These are phyloP conservation scores for Drosophila pruinosa DNA, from an alignment of 1,140 invertebrate species.

Conservation along the genomic window DNA sequence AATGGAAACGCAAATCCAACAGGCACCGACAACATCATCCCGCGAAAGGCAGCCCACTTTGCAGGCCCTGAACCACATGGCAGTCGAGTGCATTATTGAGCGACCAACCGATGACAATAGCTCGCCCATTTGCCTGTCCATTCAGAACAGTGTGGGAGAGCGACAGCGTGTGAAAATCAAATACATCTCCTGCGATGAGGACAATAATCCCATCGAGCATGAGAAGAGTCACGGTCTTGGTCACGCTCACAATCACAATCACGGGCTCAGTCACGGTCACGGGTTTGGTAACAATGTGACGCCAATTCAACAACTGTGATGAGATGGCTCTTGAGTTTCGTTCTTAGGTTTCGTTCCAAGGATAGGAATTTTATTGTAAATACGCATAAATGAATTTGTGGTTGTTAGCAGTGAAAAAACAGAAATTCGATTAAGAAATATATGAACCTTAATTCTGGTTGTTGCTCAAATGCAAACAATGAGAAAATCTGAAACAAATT, in stretches of 20 bases:
- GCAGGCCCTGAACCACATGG: constrained; percentile 23
- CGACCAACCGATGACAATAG: constrained; percentile 49
- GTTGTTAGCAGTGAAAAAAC: constrained; percentile 39
- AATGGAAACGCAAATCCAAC: constrained; percentile 80
- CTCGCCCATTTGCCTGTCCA: constrained; percentile 73
- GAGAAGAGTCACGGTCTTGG: constrained; percentile 1
- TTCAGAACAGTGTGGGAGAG: constrained; percentile 63
- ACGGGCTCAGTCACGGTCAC: neutral
- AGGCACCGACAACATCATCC: constrained; percentile 50
- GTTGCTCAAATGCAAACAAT: neutral
- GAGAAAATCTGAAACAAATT: neutral
- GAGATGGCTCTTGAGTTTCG: neutral
- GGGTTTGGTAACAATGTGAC: neutral
- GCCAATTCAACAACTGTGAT: constrained; percentile 25
- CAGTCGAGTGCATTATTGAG: constrained; percentile 67
- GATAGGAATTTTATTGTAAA: constrained; percentile 23
- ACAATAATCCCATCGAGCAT: constrained; percentile 77
- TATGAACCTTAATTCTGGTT: neutral
- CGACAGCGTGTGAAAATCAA: constrained; percentile 73
- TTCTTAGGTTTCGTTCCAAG: constrained; percentile 14
- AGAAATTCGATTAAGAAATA: neutral
- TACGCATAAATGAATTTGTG: constrained; percentile 51
- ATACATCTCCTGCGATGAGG: constrained; percentile 80
- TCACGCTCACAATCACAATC: neutral
- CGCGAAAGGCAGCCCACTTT: constrained; percentile 40